Evolutionary conservation across 2,797 vertebrate genomes (phyloP).

Genomic region (Xerus rutilus): DNA sequence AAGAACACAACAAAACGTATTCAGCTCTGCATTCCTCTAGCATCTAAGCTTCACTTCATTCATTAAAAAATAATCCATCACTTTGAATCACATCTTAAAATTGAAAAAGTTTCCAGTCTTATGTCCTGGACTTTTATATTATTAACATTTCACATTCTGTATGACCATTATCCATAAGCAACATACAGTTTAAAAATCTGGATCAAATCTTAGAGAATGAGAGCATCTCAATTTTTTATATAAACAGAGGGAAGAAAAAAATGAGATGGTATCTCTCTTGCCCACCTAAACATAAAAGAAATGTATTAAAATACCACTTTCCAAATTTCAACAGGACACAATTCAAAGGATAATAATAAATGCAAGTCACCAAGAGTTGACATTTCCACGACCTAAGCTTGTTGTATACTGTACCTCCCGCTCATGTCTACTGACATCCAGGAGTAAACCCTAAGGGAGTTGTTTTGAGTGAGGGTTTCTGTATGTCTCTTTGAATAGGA

Average conservation of each 20-base stretch:
- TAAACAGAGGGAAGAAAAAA: neutral
- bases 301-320: conserved; percentile 66
- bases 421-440: conserved; percentile 84
- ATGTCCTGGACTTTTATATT: neutral
- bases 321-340: conserved; percentile 78
- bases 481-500: conserved; percentile 87
- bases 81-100: neutral
- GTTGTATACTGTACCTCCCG: conserved; percentile 77
- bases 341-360: conserved; percentile 79
- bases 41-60: neutral
- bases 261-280: neutral
- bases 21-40: conserved; percentile 11
- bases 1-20: neutral
- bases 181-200: conserved; percentile 18
- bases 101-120: conserved; percentile 37
- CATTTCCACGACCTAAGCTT: conserved; percentile 85
- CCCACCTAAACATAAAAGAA: conserved; percentile 13
- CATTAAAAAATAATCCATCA: conserved; percentile 46
- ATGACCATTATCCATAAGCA: neutral
- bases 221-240: conserved; percentile 8
- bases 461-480: conserved; percentile 88
- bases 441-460: conserved; percentile 86
- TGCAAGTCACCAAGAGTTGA: conserved; percentile 84
- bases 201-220: conserved; percentile 48
- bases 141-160: neutral